phyloP scores from a whole-genome alignment of 2,113 vertebrate genomes.

The Ellobius talpinus region DNA sequence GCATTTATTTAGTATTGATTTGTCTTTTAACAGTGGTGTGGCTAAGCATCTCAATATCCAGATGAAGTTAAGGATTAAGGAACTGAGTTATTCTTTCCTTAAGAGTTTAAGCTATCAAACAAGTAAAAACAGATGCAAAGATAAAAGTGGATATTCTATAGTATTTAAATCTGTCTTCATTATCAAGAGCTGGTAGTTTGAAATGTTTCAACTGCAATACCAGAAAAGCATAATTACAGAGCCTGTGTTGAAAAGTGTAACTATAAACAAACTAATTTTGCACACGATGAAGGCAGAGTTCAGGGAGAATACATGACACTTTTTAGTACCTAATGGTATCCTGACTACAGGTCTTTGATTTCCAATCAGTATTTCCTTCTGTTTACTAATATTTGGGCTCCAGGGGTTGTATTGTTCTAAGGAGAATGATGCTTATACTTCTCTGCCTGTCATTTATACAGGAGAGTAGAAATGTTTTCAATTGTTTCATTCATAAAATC shows the following conservation, averaged over 20 bases:
- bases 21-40: neutral
- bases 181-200: neutral
- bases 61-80: neutral
- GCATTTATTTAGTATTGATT: slow-evolving; percentile 10
- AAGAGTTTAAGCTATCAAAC: neutral
- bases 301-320: neutral
- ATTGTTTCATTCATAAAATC: neutral
- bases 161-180: neutral
- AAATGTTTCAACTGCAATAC: neutral
- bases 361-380: neutral
- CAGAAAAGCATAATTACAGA: neutral
- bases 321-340: too few species aligned
- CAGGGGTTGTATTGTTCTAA: neutral
- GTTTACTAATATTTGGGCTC: neutral
- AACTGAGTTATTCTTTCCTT: neutral
- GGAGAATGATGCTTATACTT: neutral
- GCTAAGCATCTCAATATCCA: neutral
- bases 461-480: neutral
- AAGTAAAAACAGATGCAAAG: neutral
- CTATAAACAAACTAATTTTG: neutral
- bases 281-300: neutral
- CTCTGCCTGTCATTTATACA: neutral
- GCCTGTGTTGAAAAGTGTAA: neutral
- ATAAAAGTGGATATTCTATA: neutral
- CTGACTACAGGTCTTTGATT: neutral